Conservation (phyloP, 2,113 vertebrate species). For the Corythoichthys haematopterus region DNA sequence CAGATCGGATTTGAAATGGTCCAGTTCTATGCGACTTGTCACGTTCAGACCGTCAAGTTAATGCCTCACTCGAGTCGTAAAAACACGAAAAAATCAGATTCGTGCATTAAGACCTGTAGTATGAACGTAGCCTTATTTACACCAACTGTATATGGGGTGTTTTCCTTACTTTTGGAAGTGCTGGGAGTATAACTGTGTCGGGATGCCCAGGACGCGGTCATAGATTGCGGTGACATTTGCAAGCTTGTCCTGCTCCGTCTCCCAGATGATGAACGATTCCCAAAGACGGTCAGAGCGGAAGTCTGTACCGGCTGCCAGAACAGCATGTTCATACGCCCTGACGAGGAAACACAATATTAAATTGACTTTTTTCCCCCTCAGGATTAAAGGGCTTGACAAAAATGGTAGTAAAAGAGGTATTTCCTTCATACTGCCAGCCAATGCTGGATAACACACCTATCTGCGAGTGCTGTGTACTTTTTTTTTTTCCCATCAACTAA, state of each 20-base stretch:
- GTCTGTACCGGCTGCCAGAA: slow-evolving; percentile 93
- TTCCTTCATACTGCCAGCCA: neutral
- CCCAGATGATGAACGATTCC: slow-evolving; percentile 95
- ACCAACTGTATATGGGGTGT: neutral
- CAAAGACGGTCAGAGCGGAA: slow-evolving; percentile 96
- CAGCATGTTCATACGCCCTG: slow-evolving; percentile 91
- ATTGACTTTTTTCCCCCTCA: neutral
- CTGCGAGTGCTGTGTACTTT: too few species aligned
- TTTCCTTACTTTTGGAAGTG: slow-evolving; percentile 88
- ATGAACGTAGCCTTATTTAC: too few species aligned
- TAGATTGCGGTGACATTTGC: slow-evolving; percentile 90
- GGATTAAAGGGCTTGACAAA: neutral
- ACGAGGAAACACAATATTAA: neutral
- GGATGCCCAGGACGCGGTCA: slow-evolving; percentile 91
- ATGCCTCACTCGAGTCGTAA: too few species aligned
- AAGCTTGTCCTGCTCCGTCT: slow-evolving; percentile 85
- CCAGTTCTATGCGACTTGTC: too few species aligned
- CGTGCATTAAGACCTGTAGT: too few species aligned
- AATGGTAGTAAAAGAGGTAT: neutral
- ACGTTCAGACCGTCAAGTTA: too few species aligned
- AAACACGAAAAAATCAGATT: too few species aligned
- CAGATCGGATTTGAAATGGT: too few species aligned
- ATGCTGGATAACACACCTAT: too few species aligned
- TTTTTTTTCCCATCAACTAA: too few species aligned
- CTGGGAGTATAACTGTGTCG: slow-evolving; percentile 92